Evolutionary conservation across 2,888 invertebrate genomes (phyloP), one percentile per base, ranked within the genome.

Genomic region (Odontomyia ornata): DNA sequence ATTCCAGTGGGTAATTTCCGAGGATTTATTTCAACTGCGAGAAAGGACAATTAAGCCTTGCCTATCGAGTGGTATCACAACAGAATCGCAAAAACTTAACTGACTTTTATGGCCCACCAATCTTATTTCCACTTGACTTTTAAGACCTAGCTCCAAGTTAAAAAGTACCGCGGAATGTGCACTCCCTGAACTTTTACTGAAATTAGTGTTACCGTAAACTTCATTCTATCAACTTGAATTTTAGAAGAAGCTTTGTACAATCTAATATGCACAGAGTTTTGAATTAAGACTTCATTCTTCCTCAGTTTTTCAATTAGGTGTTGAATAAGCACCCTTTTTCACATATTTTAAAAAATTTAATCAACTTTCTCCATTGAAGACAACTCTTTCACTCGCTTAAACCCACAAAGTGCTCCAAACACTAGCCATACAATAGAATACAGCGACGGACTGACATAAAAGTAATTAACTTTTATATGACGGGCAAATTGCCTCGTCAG

Each of bases 71-170:
- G 3, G 52, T 21, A 56, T 72, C 56, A 18, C 60, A 36, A 30
- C n/a, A 72, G 28, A 69, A 52, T 52, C 62, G 43, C 18, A 15
- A 72, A 60, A 57, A 36, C 36, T 73, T 43, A 57, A 57, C 60
- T 60, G 30, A 30, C 36, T 73, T 73, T 73, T 36, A 73, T 60
- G 73, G 60, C 43, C 60, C 73, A 73, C 73, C 73, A 73, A 73
- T 73, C 73, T 73, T 57, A 73, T 60, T 73, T 30, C 43, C 73
- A 73, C 73, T 73, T 73, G 73, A 73, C 57, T 73, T 73, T 73
- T 60, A 23, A 73, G 25, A 73, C 5, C 36, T 36, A 9, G 73
- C 57, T 60, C 7, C 21, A 72, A 72, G 46, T 72, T 28, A 57
- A 72, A 73, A 47, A 47, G 25, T 46, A 47, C 27, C 69, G 23